Evolutionary conservation across 2,113 vertebrate genomes (phyloP).

Genomic region (Epinephelus moara): DNA sequence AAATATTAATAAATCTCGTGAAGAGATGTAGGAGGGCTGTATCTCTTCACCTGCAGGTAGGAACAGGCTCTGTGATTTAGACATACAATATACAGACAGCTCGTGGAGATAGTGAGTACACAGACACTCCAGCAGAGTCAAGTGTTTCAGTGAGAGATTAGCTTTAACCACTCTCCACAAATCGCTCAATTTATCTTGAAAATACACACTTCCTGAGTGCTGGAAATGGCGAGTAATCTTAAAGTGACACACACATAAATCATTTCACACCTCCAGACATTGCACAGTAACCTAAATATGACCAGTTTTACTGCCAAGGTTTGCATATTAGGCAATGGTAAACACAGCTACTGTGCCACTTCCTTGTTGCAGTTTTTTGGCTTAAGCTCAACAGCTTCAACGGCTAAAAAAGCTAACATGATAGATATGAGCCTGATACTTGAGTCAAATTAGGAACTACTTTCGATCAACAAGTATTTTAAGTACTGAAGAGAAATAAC

Average conservation of each 20-base stretch:
- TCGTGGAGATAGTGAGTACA: not conserved
- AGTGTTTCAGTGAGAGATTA: constrained; percentile 34
- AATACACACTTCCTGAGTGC: constrained; percentile 29
- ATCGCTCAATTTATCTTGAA: constrained; percentile 26
- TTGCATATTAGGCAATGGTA: not conserved
- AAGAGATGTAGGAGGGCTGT: not conserved
- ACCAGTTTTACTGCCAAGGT: not conserved
- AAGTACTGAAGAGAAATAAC: constrained; percentile 25
- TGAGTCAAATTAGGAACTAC: not conserved
- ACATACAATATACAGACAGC: constrained; percentile 35
- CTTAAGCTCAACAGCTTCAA: constrained; percentile 7
- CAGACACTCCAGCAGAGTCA: constrained; percentile 28
- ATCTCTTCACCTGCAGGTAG: constrained; percentile 5
- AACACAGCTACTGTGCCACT: not conserved
- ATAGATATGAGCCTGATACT: not conserved
- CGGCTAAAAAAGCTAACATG: not conserved
- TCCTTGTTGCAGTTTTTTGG: constrained; percentile 27
- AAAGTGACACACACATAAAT: constrained; percentile 13
- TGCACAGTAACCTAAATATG: not conserved
- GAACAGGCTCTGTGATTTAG: constrained; percentile 20
- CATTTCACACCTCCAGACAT: not conserved
- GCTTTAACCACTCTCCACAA: constrained; percentile 10
- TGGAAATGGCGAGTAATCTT: constrained; percentile 26
- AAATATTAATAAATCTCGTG: constrained; percentile 34
- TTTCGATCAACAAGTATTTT: constrained; percentile 1